Evolutionary conservation across 2,113 vertebrate species (phyloP).

Genomic region (Mustela lutreola): DNA sequence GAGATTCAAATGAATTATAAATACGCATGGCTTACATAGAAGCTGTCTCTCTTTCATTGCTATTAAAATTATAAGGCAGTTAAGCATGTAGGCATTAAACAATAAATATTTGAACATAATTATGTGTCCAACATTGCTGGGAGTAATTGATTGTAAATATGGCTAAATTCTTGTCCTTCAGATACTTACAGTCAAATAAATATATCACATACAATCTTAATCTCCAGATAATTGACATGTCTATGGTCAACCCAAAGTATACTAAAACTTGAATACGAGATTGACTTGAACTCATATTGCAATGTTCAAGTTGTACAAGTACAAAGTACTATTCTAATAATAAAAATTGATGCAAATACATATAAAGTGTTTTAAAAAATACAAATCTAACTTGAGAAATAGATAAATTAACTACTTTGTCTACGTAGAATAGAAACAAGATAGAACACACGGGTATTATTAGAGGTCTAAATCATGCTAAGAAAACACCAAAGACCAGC

Average conservation of each 20-base stretch:
- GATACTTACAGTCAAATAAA: conserved; percentile 36
- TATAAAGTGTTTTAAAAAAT: background rate
- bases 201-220: background rate
- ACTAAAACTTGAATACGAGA: background rate
- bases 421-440: background rate
- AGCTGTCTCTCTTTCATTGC: background rate
- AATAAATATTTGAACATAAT: conserved; percentile 46
- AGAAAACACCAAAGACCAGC: background rate
- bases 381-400: background rate
- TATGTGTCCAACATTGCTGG: background rate
- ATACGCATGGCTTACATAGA: background rate
- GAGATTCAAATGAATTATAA: conserved; percentile 9
- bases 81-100: background rate
- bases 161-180: background rate
- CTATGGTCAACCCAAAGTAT: background rate
- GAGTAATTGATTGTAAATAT: background rate
- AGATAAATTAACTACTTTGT: background rate
- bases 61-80: conserved; percentile 51
- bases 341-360: background rate
- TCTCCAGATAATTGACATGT: conserved; percentile 5
- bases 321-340: background rate
- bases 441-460: background rate
- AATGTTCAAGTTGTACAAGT: background rate
- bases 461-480: background rate
- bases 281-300: background rate